phyloP scores from a whole-genome alignment of 2,888 invertebrate genomes.

The Linnaemya tessellans region DNA sequence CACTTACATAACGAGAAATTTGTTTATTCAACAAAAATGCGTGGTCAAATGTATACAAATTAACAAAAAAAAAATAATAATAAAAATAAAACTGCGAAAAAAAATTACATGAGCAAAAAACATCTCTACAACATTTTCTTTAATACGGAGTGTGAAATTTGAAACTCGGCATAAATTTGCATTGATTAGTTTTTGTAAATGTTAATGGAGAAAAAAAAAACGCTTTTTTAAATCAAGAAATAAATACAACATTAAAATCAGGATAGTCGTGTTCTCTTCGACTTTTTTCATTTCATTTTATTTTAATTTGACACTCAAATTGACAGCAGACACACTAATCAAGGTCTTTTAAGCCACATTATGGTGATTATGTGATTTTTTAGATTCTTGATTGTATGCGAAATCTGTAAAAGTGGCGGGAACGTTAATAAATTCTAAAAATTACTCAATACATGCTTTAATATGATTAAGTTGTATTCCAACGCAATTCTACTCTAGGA shows the following conservation, averaged over 20 bases:
- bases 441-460: too few relatives aligned
- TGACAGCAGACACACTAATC: conserved; percentile 53
- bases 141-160: conserved; percentile 68
- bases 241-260: conserved; percentile 36
- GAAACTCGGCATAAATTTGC: conserved; percentile 71
- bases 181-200: conserved; percentile 68
- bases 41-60: conserved; percentile 58
- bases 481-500: too few relatives aligned
- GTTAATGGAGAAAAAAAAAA: conserved; percentile 22
- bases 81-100: conserved; percentile 10
- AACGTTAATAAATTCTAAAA: too few relatives aligned
- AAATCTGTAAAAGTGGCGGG: not conserved
- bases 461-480: too few relatives aligned
- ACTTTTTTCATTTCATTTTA: not conserved
- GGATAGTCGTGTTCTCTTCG: conserved; percentile 32
- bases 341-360: conserved; percentile 21
- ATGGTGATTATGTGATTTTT: not conserved
- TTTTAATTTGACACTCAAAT: conserved; percentile 50
- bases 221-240: conserved; percentile 23
- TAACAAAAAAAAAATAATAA: conserved; percentile 19
- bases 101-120: not conserved
- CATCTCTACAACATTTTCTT: conserved; percentile 58
- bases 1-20: conserved; percentile 45
- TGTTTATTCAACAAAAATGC: conserved; percentile 65
- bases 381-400: not conserved